A percentile compares a stretch with the other conserved stretches of the same genome.
These are phyloP conservation scores for Esox masquinongy DNA, from an alignment of 2,797 vertebrate species.

Conservation along the genomic window DNA sequence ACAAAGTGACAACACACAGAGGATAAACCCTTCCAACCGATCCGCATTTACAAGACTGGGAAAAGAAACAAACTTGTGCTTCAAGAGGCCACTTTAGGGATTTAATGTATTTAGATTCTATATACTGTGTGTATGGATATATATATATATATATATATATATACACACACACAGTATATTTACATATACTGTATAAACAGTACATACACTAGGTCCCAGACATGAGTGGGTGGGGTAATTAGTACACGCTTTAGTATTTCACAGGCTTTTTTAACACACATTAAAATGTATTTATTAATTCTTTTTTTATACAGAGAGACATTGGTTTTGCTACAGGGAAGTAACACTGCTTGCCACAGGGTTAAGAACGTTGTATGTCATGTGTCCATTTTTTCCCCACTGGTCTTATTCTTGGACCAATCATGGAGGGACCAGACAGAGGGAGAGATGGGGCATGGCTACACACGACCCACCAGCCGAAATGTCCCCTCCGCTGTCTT, in stretches of 20 bases:
- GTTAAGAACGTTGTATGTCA: slow-evolving; percentile 6
- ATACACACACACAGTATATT: background rate
- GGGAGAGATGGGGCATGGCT: slow-evolving; percentile 22
- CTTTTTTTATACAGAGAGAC: slow-evolving; percentile 41
- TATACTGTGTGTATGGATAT: slow-evolving; percentile 51
- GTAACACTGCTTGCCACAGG: slow-evolving; percentile 49
- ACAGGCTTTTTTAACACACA: slow-evolving; percentile 65
- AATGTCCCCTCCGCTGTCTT: slow-evolving; percentile 19
- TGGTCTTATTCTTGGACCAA: slow-evolving; percentile 19
- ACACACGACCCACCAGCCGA: background rate
- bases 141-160: slow-evolving; percentile 11
- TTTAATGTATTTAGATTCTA: slow-evolving; percentile 68
- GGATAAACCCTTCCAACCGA: slow-evolving; percentile 32
- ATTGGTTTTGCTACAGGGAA: slow-evolving; percentile 47
- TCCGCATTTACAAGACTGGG: slow-evolving; percentile 34
- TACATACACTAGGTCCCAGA: slow-evolving; percentile 55
- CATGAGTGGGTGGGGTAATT: slow-evolving; percentile 47
- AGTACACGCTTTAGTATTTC: slow-evolving; percentile 61
- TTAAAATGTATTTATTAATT: slow-evolving; percentile 45
- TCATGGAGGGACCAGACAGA: slow-evolving; percentile 18
- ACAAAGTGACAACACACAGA: slow-evolving; percentile 43
- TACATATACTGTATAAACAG: background rate
- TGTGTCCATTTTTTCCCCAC: background rate
- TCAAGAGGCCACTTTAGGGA: slow-evolving; percentile 65
- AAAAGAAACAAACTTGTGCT: slow-evolving; percentile 41